Evolutionary conservation across 2,113 vertebrate genomes (phyloP), one percentile per base, ranked within the genome.

Genomic region (Isurus oxyrinchus): DNA sequence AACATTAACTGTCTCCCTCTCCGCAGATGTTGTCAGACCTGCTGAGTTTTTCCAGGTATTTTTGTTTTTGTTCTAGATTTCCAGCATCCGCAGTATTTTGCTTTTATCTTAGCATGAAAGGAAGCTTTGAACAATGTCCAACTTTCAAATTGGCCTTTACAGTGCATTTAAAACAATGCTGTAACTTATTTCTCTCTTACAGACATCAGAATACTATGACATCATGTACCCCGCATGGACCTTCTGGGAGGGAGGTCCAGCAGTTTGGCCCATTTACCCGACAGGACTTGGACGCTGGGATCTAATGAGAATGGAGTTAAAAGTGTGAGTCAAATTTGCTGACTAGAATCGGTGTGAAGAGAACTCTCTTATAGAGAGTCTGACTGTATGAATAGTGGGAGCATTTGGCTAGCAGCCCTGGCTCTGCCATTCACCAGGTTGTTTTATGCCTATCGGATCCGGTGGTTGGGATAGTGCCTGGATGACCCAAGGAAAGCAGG

Each of bases 191-290:
- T 95, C 31, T 76, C 21, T 76, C 95, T 96, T 97, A 96, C 96
- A 99, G 99, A 99, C 99, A 0, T 96, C 98, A 40, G 99, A 99
- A 96, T 99, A 99, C 97, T 97, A 97, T 96, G 99, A 99, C 97
- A 99, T 99, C 97, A 99, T 99, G 99, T 99, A 99, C 96, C 99
- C 99, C 95, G 99, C 99, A 0, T 99, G 99, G 99, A 99, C 99
- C 0, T 99, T 99, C 97, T 99, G 99, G 99, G 99, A 99, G 98
- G 99, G 99, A 13, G 99, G 99, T 13, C 99, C 99, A 2, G 99
- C 99, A 53, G 99, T 99, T 97, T 99, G 99, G 99, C 99, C 99
- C 86, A 99, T 99, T 97, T 99, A 99, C 96, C 99, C 99, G 63
- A 99, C 98, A 6, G 99, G 99, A 96, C 98, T 99, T 96, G 99